Base-by-base conservation (phyloP, 2,797 vertebrate species). In the Myotis vivesi region DNA sequence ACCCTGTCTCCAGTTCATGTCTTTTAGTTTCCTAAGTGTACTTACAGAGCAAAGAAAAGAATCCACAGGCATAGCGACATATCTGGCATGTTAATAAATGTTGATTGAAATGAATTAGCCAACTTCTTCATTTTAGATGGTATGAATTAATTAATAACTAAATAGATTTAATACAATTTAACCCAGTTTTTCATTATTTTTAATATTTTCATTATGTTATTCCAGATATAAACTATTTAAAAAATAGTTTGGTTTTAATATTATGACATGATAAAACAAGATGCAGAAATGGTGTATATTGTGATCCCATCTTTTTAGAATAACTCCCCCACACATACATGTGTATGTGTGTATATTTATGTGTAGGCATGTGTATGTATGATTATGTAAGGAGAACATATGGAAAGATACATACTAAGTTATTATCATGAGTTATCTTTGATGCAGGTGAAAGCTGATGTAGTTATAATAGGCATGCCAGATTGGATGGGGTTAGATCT, bases 161-260 rank as follows among this genome's bases (percentile, higher is more conserved):
- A 69, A 80, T 36, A 77, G 16, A 23, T 62, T 80, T 66, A 85
- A 79, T 83, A 87, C 87, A 94, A 93, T 46, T 46, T 91, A 92
- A 80, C 8, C 15, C 11, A 66, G 13, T 64, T 66, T 66, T 93
- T 79, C 83, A 72, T 68, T 53, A 72, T 90, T 94, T 90, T 81
- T 62, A 89, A 71, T 84, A 92, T 94, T 86, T 94, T 87, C 11
- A 59, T 30, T 88, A 75, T 75, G 55, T 89, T 86, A 55, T 92
- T 93, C 25, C 36, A 92, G 66, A 59, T 2, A 86, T 49, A 69
- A 38, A 69, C 5, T 82, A 30, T 53, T 87, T 92, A 93, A 84
- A 51, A 55, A 8, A 95, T 3, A 89, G 22, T 46, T 46, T 46
- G 46, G 46, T 46, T 92, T 92, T 89, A 89, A 86, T 82, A 71